phyloP scores from a whole-genome alignment of 1,140 invertebrate species.

The Tetramorium simillimum region DNA sequence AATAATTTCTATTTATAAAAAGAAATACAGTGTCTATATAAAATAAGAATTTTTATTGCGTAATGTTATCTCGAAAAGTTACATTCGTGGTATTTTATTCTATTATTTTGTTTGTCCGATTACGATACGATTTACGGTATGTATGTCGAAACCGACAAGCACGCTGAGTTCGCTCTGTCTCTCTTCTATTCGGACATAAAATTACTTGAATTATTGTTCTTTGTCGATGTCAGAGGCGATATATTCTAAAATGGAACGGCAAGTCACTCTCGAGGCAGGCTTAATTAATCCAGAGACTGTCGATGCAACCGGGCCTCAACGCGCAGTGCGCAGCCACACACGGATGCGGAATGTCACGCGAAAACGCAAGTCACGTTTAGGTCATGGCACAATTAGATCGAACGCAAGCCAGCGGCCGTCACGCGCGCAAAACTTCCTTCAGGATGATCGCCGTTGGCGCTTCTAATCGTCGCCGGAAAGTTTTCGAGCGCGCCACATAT shows the following conservation, averaged over 20 bases:
- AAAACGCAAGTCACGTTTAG: slow-evolving; percentile 62
- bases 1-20: not conserved
- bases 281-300: slow-evolving; percentile 53
- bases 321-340: slow-evolving; percentile 32
- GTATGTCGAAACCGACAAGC: not conserved
- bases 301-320: slow-evolving; percentile 28
- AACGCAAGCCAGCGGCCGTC: slow-evolving; percentile 36
- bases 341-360: slow-evolving; percentile 55
- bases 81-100: not conserved
- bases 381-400: slow-evolving; percentile 60
- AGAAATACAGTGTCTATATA: not conserved
- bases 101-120: not conserved
- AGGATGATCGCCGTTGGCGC: slow-evolving; percentile 19
- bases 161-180: not conserved
- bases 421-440: slow-evolving; percentile 47
- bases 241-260: slow-evolving; percentile 22
- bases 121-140: not conserved
- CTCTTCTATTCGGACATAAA: not conserved
- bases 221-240: not conserved
- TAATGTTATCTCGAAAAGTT: not conserved
- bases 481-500: not conserved
- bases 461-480: slow-evolving; percentile 34
- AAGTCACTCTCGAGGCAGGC: slow-evolving; percentile 12
- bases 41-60: not conserved
- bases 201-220: slow-evolving; percentile 24